phyloP scores from a whole-genome alignment of 1,140 invertebrate species.

The Drosophila arizonae region DNA sequence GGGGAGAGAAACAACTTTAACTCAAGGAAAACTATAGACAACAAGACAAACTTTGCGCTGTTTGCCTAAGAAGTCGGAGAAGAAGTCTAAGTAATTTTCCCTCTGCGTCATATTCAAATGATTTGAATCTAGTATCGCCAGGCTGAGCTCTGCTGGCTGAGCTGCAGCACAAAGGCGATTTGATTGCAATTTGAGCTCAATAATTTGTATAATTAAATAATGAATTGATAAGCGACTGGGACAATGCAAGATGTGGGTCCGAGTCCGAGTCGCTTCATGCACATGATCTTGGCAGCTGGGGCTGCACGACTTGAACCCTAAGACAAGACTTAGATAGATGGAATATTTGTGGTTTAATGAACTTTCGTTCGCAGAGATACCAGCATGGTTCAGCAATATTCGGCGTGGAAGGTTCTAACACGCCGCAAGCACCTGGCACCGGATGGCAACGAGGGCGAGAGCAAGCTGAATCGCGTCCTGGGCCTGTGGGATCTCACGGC shows the following conservation, averaged over 20 bases:
- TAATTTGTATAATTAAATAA: slow-evolving; percentile 47
- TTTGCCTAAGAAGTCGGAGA: too few relatives aligned
- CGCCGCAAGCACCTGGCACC: slow-evolving; percentile 64
- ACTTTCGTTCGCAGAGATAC: slow-evolving; percentile 26
- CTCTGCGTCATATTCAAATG: slow-evolving; percentile 14
- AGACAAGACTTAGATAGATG: slow-evolving; percentile 26
- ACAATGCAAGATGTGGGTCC: slow-evolving; percentile 12
- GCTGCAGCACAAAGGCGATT: slow-evolving; percentile 46
- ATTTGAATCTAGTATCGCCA: slow-evolving; percentile 34
- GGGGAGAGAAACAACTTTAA: too few relatives aligned
- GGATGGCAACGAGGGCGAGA: slow-evolving; percentile 67
- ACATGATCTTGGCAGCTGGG: slow-evolving; percentile 61
- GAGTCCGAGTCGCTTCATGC: slow-evolving; percentile 8
- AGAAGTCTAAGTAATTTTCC: not conserved
- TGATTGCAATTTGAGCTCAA: slow-evolving; percentile 67
- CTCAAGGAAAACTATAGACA: too few relatives aligned
- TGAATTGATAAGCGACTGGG: slow-evolving; percentile 46
- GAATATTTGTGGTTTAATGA: slow-evolving; percentile 55
- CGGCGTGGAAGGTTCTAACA: slow-evolving; percentile 78
- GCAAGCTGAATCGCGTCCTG: slow-evolving; percentile 84
- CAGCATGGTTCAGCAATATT: slow-evolving; percentile 61
- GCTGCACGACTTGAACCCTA: slow-evolving; percentile 28
- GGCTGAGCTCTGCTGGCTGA: slow-evolving; percentile 55
- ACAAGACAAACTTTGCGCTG: too few relatives aligned
- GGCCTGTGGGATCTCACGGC: slow-evolving; percentile 90